Percentiles rank a stretch among this genome's conserved stretches.
phyloP scores from a whole-genome alignment of 2,113 vertebrate species.

The Spea bombifrons region DNA sequence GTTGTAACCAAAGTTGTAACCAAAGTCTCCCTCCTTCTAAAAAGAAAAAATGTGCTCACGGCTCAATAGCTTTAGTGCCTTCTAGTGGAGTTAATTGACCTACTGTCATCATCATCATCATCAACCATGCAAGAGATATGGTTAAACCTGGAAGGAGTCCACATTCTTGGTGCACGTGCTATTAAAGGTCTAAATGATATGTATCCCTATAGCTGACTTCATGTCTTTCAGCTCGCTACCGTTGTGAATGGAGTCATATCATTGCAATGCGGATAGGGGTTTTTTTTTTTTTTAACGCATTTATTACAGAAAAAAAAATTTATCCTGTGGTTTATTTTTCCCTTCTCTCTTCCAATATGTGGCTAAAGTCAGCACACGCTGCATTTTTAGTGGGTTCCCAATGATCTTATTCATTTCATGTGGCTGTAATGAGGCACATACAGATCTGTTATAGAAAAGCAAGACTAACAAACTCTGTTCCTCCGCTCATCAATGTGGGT shows the following conservation, averaged over 20 bases:
- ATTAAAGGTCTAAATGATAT: neutral
- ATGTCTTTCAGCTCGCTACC: conserved; percentile 19
- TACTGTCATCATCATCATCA: no score
- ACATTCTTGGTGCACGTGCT: neutral
- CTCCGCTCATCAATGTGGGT: conserved; percentile 31
- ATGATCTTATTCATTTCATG: conserved; percentile 47
- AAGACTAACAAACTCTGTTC: conserved; percentile 41
- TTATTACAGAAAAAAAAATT: conserved; percentile 41
- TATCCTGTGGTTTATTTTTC: conserved; percentile 47
- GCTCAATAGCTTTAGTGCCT: no score
- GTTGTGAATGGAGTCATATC: conserved; percentile 29
- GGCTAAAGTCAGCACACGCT: conserved; percentile 42
- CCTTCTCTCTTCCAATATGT: conserved; percentile 44
- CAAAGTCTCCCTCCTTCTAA: neutral
- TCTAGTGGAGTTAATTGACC: neutral
- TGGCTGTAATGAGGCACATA: conserved; percentile 43
- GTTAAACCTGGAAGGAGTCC: neutral
- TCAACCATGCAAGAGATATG: neutral
- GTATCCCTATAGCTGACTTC: neutral
- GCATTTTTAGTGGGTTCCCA: conserved; percentile 47
- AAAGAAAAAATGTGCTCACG: neutral
- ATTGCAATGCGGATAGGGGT: conserved; percentile 11
- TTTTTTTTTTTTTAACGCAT: conserved; percentile 24
- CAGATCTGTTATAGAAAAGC: conserved; percentile 44
- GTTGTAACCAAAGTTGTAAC: neutral